Base-by-base conservation (phyloP, 2,888 invertebrate genomes). In the Ennomos fuscantarius region DNA sequence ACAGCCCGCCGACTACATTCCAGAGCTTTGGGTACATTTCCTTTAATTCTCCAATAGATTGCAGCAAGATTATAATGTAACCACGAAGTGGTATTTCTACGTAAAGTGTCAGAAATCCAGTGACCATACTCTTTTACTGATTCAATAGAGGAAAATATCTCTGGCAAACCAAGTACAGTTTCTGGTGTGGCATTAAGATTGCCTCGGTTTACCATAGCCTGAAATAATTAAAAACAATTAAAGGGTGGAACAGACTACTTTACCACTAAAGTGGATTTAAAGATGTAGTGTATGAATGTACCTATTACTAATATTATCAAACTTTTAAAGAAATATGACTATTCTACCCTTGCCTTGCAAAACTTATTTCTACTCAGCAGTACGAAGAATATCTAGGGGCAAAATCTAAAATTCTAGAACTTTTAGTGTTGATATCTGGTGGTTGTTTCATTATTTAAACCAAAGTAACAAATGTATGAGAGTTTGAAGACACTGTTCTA, bases 1-100 rank as follows among this genome's bases (percentile, higher is more conserved):
- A 97, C 93, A 31, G 97, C 96, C 58, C 96, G 87, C 35, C 96
- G 92, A 55, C 95, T 93, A 84, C 97, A 97, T 73, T 97, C 96
- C 50, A 97, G 84, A n/a, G 96, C 96, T 70, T 95, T 94, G n/a
- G 93, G 93, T 1, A 95, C 94, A 74, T 95, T 93, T 10, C 96
- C 97, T 73, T 93, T 93, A 0, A 95, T 93, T 65, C 96, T 90
- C 97, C 97, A 97, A 84, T 95, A 97, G 66, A 96, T 92, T 1
- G 96, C 94, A 34, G 96, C 97, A 84, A 96, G 93, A 78, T 96
- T 96, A 73, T 96, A 95, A 76, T 96, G 94, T 34, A 96, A 82
- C 97, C 97, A 97, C 0, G 96, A 96, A 0, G 95, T 94, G 51
- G 88, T 93, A 78, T 96, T 96, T 76, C 93, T 92, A 63, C 87